Percentiles rank a stretch among this genome's conserved stretches.
Conservation (phyloP, 2,797 vertebrate genomes). For the Rhodeus uyekii region DNA sequence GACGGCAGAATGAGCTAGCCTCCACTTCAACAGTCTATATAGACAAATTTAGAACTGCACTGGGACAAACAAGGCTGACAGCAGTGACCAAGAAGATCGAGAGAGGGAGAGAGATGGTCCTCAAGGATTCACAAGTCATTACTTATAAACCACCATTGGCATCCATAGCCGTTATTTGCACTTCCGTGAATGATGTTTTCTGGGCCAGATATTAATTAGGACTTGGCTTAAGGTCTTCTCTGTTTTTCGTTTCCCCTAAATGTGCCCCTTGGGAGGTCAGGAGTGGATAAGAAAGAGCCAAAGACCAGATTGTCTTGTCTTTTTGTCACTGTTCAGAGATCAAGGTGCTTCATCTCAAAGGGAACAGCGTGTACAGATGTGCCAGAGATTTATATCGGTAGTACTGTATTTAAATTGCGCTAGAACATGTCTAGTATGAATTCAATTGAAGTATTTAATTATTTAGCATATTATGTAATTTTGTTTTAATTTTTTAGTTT, state of each 20-base stretch:
- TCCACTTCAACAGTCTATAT: slow-evolving; percentile 44
- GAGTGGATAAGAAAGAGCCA: slow-evolving; percentile 16
- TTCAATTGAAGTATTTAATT: not conserved
- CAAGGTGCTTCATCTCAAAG: slow-evolving; percentile 1
- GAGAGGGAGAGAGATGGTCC: not conserved
- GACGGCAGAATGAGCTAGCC: slow-evolving; percentile 49
- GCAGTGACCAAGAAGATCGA: slow-evolving; percentile 6
- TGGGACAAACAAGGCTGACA: slow-evolving; percentile 38
- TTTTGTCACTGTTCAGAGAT: slow-evolving; percentile 11
- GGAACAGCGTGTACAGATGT: slow-evolving; percentile 5
- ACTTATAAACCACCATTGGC: slow-evolving; percentile 36
- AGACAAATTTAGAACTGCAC: slow-evolving; percentile 42
- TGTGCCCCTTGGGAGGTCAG: slow-evolving; percentile 31
- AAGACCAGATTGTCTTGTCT: slow-evolving; percentile 24
- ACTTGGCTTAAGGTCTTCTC: slow-evolving; percentile 39
- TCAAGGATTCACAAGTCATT: slow-evolving; percentile 45
- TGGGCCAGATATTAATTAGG: slow-evolving; percentile 50
- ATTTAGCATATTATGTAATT: not conserved
- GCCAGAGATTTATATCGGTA: too few species aligned
- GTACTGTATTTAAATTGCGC: too few species aligned
- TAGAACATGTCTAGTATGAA: not conserved
- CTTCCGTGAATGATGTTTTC: slow-evolving; percentile 30
- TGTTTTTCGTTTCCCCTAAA: slow-evolving; percentile 19
- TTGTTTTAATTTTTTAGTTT: not conserved
- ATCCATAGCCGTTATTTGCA: slow-evolving; percentile 17